These are phyloP conservation scores for Zoanthus gigantus DNA, from an alignment of 92 coral and sea anemone species.

Conservation along the genomic window DNA sequence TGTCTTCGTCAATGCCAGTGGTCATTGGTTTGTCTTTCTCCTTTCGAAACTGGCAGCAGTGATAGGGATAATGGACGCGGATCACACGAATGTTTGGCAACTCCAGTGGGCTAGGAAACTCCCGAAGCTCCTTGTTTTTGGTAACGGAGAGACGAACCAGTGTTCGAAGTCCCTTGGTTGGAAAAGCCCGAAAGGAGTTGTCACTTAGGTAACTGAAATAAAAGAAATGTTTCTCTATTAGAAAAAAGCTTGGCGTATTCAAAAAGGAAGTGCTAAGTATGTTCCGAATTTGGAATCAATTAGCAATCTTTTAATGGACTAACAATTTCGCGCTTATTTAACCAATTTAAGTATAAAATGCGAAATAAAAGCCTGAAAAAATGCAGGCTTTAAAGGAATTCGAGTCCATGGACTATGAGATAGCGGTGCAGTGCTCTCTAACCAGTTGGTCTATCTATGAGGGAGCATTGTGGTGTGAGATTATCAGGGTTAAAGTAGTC, in stretches of 20 bases:
- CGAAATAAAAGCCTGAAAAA: too few species aligned
- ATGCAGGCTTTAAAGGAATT: too few species aligned
- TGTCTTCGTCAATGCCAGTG: not conserved
- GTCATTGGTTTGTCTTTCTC: slow-evolving; percentile 37
- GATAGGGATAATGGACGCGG: slow-evolving; percentile 84
- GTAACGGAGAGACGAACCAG: slow-evolving; percentile 59
- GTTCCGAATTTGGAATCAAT: too few species aligned
- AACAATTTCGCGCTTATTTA: too few species aligned
- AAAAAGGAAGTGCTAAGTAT: not conserved
- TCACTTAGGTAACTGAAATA: slow-evolving; percentile 76
- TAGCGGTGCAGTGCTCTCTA: too few species aligned
- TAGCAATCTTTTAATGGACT: too few species aligned
- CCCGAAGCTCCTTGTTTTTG: slow-evolving; percentile 74
- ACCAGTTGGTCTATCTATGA: too few species aligned
- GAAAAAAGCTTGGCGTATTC: not conserved
- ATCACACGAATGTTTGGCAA: slow-evolving; percentile 69
- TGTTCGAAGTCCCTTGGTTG: slow-evolving; percentile 72
- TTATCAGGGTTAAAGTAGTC: too few species aligned
- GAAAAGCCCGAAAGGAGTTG: slow-evolving; percentile 77
- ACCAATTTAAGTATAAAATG: too few species aligned
- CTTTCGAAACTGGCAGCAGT: slow-evolving; percentile 84
- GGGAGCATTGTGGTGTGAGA: too few species aligned
- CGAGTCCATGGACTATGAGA: too few species aligned
- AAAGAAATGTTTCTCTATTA: not conserved
- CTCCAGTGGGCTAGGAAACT: slow-evolving; percentile 63